A percentile compares a stretch with the other conserved stretches of the same genome.
phyloP scores from a whole-genome alignment of 2,888 invertebrate genomes.

The Drosophila atripex region DNA sequence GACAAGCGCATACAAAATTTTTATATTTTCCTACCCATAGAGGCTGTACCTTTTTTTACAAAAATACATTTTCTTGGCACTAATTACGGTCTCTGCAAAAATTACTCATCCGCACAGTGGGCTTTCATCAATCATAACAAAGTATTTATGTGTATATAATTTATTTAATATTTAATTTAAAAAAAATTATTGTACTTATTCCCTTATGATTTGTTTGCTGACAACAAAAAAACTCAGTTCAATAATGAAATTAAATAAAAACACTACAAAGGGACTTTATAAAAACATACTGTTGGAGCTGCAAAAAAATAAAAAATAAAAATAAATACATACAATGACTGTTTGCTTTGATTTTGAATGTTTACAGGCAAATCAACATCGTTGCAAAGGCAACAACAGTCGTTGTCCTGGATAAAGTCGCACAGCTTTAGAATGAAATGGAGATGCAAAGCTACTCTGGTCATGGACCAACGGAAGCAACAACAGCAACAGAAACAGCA shows the following conservation, averaged over 20 bases:
- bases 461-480: constrained; percentile 78
- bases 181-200: background rate
- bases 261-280: background rate
- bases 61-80: background rate
- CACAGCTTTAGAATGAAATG: constrained; percentile 84
- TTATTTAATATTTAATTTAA: background rate
- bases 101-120: background rate
- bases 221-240: background rate
- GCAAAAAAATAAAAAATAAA: too few relatives aligned
- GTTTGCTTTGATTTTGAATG: background rate
- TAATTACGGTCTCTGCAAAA: constrained; percentile 8
- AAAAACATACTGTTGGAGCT: background rate
- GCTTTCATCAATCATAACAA: background rate
- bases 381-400: constrained; percentile 12
- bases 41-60: background rate
- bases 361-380: constrained; percentile 27
- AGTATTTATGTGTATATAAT: background rate
- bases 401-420: constrained; percentile 36
- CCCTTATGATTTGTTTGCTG: background rate
- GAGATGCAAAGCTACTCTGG: constrained; percentile 82
- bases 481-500: constrained; percentile 35
- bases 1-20: constrained; percentile 11
- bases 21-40: constrained; percentile 10
- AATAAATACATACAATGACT: background rate
- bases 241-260: background rate